Conservation (phyloP, 2,113 vertebrate species). For the Herpetotheres cachinnans region DNA sequence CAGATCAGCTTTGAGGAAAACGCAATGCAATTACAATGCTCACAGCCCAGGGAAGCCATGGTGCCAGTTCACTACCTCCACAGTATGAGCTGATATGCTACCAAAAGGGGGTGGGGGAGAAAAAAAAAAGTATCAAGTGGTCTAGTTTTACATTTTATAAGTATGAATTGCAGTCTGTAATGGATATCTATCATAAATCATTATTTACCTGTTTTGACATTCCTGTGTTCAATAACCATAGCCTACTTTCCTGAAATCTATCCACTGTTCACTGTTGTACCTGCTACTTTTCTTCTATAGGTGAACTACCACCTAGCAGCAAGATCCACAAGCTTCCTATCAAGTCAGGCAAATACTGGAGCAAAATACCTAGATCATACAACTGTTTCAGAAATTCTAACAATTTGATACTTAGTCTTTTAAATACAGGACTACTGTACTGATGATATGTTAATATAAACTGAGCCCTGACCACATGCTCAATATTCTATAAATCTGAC, state of each 20-base stretch:
- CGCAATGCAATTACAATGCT: not conserved
- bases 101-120: accelerated
- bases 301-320: not conserved
- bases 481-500: not conserved
- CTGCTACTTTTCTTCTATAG: not conserved
- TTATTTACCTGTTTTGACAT: not conserved
- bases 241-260: not conserved
- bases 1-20: not conserved
- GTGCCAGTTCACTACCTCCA: not conserved
- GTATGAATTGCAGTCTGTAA: not conserved
- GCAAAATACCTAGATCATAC: not conserved
- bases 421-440: not conserved
- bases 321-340: not conserved
- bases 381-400: not conserved
- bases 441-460: not conserved
- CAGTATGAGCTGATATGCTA: not conserved
- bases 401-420: not conserved
- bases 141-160: not conserved
- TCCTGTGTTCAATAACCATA: not conserved
- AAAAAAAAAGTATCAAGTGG: not conserved
- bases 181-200: not conserved
- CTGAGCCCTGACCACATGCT: not conserved
- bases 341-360: not conserved
- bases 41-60: not conserved
- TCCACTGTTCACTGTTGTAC: not conserved